Conservation (phyloP, 2,888 invertebrate species). For the Pachliopta kotzebuea region DNA sequence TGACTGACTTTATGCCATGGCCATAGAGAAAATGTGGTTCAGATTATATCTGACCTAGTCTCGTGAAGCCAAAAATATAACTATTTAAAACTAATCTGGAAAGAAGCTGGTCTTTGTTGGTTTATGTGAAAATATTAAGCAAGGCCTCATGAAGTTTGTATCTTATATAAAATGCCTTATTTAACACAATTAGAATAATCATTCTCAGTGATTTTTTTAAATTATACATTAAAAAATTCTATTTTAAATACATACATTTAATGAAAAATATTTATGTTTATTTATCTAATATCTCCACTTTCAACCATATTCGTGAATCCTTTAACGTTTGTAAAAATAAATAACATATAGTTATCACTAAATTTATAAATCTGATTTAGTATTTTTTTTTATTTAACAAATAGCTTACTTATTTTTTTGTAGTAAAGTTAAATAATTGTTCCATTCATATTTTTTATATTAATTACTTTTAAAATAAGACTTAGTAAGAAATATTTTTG, state of each 20-base stretch:
- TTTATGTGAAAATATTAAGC: neutral
- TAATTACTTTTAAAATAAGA: neutral
- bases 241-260: no score
- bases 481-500: neutral
- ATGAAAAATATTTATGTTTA: no score
- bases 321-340: no score
- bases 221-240: no score
- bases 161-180: neutral
- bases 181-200: no score
- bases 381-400: no score
- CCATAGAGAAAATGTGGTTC: conserved; percentile 31
- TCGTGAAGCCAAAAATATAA: neutral
- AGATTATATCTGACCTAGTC: conserved; percentile 21
- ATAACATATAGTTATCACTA: no score
- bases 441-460: neutral
- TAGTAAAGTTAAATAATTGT: neutral
- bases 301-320: no score
- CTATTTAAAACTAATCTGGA: neutral
- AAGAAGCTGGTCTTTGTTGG: neutral
- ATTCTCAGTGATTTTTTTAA: no score
- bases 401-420: neutral
- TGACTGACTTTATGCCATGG: conserved; percentile 49
- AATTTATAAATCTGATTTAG: no score
- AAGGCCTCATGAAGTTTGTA: neutral
- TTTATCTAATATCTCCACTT: no score